Conservation (phyloP, 2,113 vertebrate genomes). For the Ictalurus punctatus region DNA sequence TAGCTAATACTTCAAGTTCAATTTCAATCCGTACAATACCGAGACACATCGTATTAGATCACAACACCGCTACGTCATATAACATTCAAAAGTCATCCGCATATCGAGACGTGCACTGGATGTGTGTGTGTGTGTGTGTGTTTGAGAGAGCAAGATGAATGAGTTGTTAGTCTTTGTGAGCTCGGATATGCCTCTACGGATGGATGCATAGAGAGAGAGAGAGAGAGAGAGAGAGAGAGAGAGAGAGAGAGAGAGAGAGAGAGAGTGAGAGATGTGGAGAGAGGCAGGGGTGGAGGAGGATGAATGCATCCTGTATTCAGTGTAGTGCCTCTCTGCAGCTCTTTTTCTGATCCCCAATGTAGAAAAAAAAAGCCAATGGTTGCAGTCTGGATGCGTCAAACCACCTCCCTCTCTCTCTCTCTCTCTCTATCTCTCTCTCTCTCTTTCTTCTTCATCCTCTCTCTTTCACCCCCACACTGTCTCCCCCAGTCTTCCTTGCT, state of each 20-base stretch:
- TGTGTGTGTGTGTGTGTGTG: slow-evolving; percentile 38
- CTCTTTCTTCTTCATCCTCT: slow-evolving; percentile 30
- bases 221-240: slow-evolving; percentile 13
- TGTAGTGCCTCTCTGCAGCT: slow-evolving; percentile 68
- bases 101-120: not conserved
- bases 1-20: not conserved
- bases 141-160: slow-evolving; percentile 6
- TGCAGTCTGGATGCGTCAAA: slow-evolving; percentile 57
- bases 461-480: slow-evolving; percentile 37
- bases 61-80: not conserved
- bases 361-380: slow-evolving; percentile 62
- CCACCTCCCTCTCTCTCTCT: slow-evolving; percentile 40
- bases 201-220: slow-evolving; percentile 2
- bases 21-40: not conserved
- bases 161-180: slow-evolving; percentile 30
- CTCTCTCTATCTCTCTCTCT: not conserved
- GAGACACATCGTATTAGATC: not conserved
- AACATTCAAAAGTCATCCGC: not conserved
- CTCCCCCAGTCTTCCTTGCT: slow-evolving; percentile 27
- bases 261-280: slow-evolving; percentile 25
- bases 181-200: slow-evolving; percentile 6
- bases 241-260: slow-evolving; percentile 37
- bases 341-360: slow-evolving; percentile 54
- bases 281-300: slow-evolving; percentile 50
- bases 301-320: slow-evolving; percentile 70